Base-by-base conservation (phyloP, 2,113 vertebrate genomes). In the Chloebia gouldiae region DNA sequence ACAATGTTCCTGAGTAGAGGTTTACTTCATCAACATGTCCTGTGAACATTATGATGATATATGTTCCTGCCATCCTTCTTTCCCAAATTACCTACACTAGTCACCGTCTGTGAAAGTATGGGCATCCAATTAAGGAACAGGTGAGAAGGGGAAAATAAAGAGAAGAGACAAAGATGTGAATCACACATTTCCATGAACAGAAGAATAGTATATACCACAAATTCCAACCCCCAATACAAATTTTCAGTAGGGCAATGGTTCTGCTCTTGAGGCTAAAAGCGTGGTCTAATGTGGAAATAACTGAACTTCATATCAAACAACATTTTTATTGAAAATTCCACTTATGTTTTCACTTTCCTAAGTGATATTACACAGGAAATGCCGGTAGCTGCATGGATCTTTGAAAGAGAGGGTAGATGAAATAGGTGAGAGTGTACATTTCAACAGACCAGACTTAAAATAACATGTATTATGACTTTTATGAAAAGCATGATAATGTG, bases 291-390 rank as follows among this genome's bases (percentile, higher is more conserved):
- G 47, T 89, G 82, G 64, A 88, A 96, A 86, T 66, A 90, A 81
- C 33, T 82, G 86, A 80, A 51, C 75, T 91, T 88, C 6, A 0
- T 90, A 92, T 95, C 81, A 88, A 92, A 93, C 35, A 92, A 83
- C 7, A 81, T 88, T 95, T 93, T 96, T 94, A 94, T 70, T 94
- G 94, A 96, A 96, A 90, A 93, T 97, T 96, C 92, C 94, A 95
- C 79, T 97, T 92, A 92, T 65, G 87, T 96, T 96, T 95, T 95
- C 61, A 95, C 76, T 96, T 95, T 94, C 33, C 56, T 85, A 94
- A 95, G 64, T 90, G 93, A 88, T 94, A 93, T 92, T 95, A 86
- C 57, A 79, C 81, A 94, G 95, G 93, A 96, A 96, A 96, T 90
- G 89, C 79, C 35, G 0, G 93, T 93, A 80, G 93, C 92, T 88